Conservation (phyloP, 2,888 invertebrate genomes). For the Geophilus truncorum region DNA sequence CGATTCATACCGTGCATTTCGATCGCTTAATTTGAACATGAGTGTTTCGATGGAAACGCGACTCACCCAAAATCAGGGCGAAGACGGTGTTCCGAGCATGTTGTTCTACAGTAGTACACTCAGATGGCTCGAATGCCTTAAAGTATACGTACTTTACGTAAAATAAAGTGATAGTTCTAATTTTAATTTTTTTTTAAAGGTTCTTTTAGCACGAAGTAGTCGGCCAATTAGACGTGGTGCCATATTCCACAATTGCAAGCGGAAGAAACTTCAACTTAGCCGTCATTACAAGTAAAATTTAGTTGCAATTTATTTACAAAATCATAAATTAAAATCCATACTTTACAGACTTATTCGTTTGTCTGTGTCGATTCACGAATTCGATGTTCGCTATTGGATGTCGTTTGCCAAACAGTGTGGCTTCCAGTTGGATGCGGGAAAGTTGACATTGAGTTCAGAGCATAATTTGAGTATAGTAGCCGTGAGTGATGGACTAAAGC, state of each 20-base stretch:
- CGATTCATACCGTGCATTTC: slow-evolving; percentile 91
- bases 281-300: slow-evolving; percentile 57
- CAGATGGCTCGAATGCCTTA: slow-evolving; percentile 92
- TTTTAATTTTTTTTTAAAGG: not conserved
- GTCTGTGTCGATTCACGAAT: slow-evolving; percentile 76
- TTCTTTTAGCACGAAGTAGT: not conserved
- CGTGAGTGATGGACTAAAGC: slow-evolving; percentile 72
- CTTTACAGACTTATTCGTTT: slow-evolving; percentile 70
- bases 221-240: slow-evolving; percentile 88
- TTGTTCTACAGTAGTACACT: slow-evolving; percentile 89
- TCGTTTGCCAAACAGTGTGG: slow-evolving; percentile 93
- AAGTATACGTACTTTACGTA: slow-evolving; percentile 59
- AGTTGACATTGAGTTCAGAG: slow-evolving; percentile 70
- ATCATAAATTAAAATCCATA: not conserved
- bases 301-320: not conserved
- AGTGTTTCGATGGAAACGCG: slow-evolving; percentile 73
- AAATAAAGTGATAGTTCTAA: not conserved
- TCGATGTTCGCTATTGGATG: slow-evolving; percentile 87
- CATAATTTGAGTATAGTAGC: slow-evolving; percentile 57
- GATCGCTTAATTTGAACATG: slow-evolving; percentile 77
- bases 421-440: slow-evolving; percentile 72
- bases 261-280: slow-evolving; percentile 84
- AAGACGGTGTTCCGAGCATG: slow-evolving; percentile 49
- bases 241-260: slow-evolving; percentile 76
- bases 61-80: slow-evolving; percentile 56